Evolutionary conservation across 2,113 vertebrate species (phyloP), one percentile per base, ranked within the genome.

Genomic region (Thunnus thynnus): DNA sequence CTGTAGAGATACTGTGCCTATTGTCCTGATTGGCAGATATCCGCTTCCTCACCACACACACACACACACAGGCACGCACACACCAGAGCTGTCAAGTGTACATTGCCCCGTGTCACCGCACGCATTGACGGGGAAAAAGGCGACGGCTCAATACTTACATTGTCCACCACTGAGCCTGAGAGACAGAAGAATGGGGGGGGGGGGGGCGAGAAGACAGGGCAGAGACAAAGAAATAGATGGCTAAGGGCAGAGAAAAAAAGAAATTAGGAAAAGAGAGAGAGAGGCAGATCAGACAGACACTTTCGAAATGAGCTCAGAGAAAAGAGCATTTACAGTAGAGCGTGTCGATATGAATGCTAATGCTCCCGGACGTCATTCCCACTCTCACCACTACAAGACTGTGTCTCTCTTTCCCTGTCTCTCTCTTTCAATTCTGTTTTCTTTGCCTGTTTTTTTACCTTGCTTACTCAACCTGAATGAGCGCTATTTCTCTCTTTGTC

Each of bases 311-410:
- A 92, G 83, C 80, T 58, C 61, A 44, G 79, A 78, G 85, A 86
- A 78, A 80, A 84, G 76, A 86, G 71, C 88, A 22, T 89, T 89
- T 90, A 91, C 88, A 92, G 88, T 88, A 85, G 71, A 83, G 82
- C 3, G 44, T 51, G 88, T 83, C 20, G 13, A 65, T 68, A n/a
- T 76, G 83, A 87, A 90, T 89, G 85, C 76, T 90, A 87, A 92
- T 87, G 84, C 80, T 47, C 11, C 4, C 3, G 52, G 20, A 80
- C 2, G 65, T 88, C 74, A 9, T 52, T 57, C 25, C 74, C 55
- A 50, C 82, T 76, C 78, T 72, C 57, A 10, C 79, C 80, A 70
- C 83, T 52, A 76, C 72, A 58, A 74, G 62, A 69, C 51, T 68
- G 61, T 75, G 66, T 90, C 70, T 82, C 82, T 77, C 63, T 82